Evolutionary conservation across 1,140 invertebrate species (phyloP).

Genomic region (Bombus consobrinus): DNA sequence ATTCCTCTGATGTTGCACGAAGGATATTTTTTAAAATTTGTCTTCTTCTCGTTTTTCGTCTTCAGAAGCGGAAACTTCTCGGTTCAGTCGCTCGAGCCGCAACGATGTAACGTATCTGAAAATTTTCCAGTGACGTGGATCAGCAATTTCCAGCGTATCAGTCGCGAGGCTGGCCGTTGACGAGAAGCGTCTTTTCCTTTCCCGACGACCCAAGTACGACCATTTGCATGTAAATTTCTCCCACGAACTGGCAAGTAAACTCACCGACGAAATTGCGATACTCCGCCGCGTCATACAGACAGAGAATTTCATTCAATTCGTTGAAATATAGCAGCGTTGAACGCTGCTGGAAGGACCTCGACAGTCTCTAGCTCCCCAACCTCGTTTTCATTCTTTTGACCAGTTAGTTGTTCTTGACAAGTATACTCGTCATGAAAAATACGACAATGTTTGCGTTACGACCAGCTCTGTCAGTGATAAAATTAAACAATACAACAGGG

Average conservation of each 20-base stretch:
- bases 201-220: neutral
- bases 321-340: neutral
- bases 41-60: neutral
- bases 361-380: too few relatives aligned
- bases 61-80: too few relatives aligned
- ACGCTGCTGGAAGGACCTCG: neutral
- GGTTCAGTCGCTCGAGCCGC: neutral
- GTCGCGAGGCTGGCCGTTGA: neutral
- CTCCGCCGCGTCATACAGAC: neutral
- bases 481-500: too few relatives aligned
- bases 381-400: too few relatives aligned
- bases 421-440: too few relatives aligned
- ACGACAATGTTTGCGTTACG: too few relatives aligned
- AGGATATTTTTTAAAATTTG: neutral
- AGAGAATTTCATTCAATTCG: neutral
- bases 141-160: neutral
- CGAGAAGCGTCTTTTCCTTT: neutral
- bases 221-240: constrained; percentile 32
- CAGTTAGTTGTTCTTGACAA: too few relatives aligned
- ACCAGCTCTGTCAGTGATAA: too few relatives aligned
- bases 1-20: neutral
- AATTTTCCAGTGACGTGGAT: neutral
- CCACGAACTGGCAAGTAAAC: neutral
- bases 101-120: neutral
- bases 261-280: neutral